These are phyloP conservation scores for Myotis brandtii DNA, from an alignment of 2,113 vertebrate genomes.

Conservation along the genomic window DNA sequence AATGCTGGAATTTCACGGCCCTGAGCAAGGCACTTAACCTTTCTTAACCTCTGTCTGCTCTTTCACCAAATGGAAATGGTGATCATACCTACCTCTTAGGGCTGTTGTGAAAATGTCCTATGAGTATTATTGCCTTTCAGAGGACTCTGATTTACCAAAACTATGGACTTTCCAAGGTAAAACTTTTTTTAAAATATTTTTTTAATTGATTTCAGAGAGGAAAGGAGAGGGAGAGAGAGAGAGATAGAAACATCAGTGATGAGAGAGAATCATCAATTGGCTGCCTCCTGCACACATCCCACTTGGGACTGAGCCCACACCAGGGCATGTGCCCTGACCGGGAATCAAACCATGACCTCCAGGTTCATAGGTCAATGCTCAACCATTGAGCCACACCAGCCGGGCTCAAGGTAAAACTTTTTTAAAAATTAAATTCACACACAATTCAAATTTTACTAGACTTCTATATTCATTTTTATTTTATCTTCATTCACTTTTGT, in stretches of 20 bases:
- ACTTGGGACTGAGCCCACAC: too few relatives aligned
- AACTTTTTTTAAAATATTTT: not conserved
- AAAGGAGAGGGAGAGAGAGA: too few relatives aligned
- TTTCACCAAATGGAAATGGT: slow-evolving; percentile 24
- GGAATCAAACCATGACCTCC: too few relatives aligned
- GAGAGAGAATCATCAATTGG: too few relatives aligned
- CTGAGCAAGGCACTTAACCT: not conserved
- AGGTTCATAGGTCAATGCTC: too few relatives aligned
- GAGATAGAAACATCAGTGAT: too few relatives aligned
- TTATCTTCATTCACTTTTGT: not conserved
- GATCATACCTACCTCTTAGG: not conserved
- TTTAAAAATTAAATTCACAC: slow-evolving; percentile 35
- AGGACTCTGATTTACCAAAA: not conserved
- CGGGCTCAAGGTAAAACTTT: too few relatives aligned
- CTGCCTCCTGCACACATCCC: too few relatives aligned
- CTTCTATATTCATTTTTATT: not conserved
- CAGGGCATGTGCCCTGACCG: too few relatives aligned
- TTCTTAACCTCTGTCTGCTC: not conserved
- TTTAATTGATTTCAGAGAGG: too few relatives aligned
- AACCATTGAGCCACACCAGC: too few relatives aligned
- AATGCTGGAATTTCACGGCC: not conserved
- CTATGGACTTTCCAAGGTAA: not conserved
- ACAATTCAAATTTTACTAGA: not conserved
- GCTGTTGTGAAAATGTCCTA: not conserved
- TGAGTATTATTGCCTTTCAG: not conserved